Base-by-base conservation (phyloP, 2,888 invertebrate species). In the Drosophila kanekoi region DNA sequence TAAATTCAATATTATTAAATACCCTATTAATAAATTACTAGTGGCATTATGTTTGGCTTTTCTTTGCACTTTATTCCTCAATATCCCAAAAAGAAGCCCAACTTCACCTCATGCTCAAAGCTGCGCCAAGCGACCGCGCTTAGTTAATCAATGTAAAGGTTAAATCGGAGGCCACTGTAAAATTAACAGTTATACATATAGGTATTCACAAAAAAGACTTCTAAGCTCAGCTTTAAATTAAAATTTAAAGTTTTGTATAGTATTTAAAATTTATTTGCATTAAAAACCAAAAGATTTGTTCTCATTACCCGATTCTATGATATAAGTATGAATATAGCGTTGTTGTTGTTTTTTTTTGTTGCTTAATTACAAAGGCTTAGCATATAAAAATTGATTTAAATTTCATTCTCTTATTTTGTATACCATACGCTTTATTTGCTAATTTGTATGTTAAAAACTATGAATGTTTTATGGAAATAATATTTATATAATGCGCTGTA, bases 221-320 rank as follows among this genome's bases (percentile, higher is more conserved):
- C 1, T 14, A 14, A 38, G 51, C 38, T 23, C 11, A 14, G 28
- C 32, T 1, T 1, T 45, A 13, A 23, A n/a, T 14, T 11, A 3
- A 37, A 10, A 13, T 23, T 1, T 33, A 43, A 49, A 10, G 5
- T 6, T 13, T 1, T 57, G 13, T 44, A 48, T 71, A 73, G 54
- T 77, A 74, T 64, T 76, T 77, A 70, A 74, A 74, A 74, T 87
- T 87, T 85, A 87, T 87, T 87, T 72, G 74, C 52, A 78, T 79
- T 83, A 73, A 83, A 81, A 84, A 81, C 67, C 61, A 67, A 86
- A 79, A 69, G 51, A 66, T 68, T 77, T 79, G 59, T 69, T 73
- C 59, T 74, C 65, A 73, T 77, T 81, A 76, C 63, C 71, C 56
- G 69, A 75, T 52, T 64, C 49, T 58, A 70, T 62, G 44, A 66